A percentile compares a stretch with the other conserved stretches of the same genome.
phyloP scores from a whole-genome alignment of 2,113 vertebrate species.

The Gobio gobio region DNA sequence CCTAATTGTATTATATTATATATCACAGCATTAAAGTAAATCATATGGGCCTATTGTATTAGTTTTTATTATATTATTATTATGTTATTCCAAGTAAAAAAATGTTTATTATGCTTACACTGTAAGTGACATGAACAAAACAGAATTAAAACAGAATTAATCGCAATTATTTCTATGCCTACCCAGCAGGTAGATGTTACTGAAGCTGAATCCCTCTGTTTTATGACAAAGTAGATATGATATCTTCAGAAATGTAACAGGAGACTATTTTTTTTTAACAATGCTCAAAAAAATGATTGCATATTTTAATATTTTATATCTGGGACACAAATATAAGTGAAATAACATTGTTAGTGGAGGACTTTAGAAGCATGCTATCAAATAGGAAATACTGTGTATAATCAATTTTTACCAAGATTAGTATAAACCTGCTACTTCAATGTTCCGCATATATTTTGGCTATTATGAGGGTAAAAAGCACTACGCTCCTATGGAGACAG shows the following conservation, averaged over 20 bases:
- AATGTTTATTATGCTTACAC: too few relatives aligned
- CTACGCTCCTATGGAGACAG: conserved; percentile 31
- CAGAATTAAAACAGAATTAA: too few relatives aligned
- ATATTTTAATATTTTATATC: not conserved
- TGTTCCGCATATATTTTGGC: not conserved
- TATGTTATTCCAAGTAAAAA: too few relatives aligned
- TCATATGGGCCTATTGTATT: too few relatives aligned
- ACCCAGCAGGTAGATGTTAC: not conserved
- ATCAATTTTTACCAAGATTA: not conserved
- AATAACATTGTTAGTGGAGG: not conserved
- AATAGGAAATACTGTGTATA: not conserved
- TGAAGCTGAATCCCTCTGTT: not conserved
- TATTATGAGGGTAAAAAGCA: not conserved
- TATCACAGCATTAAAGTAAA: too few relatives aligned
- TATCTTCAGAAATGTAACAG: not conserved
- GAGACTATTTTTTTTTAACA: not conserved
- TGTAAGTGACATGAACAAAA: too few relatives aligned
- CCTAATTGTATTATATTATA: too few relatives aligned
- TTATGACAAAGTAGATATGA: not conserved
- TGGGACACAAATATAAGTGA: not conserved
- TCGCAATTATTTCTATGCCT: too few relatives aligned
- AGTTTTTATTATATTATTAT: too few relatives aligned
- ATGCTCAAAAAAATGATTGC: not conserved
- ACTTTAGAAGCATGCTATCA: not conserved
- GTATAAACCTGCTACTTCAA: not conserved